Evolutionary conservation across 2,888 invertebrate genomes (phyloP), one percentile per base, ranked within the genome.

Genomic region (Papilio protenor): DNA sequence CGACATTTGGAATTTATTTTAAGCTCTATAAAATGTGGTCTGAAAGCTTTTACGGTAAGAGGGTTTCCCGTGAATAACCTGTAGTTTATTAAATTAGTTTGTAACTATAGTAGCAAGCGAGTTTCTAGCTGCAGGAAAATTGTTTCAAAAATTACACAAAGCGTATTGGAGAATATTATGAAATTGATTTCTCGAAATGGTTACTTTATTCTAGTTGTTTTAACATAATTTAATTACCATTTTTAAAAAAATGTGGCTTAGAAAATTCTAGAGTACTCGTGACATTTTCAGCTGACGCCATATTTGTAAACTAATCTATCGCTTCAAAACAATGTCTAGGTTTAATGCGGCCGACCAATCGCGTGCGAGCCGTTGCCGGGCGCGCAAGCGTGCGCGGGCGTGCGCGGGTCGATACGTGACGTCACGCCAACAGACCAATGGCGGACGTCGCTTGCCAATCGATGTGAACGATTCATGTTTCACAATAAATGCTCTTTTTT

Each of bases 381-480:
- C 23, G 52, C 78, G 78, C 75, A 72, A 75, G 78, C 78, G 78
- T 66, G 33, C 61, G 70, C 27, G 72, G 66, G 23, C 71, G 75
- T 11, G 40, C 40, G 23, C 71, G 27, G 78, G 73, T 78, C 78
- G 78, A 78, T 78, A 75, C 23, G 75, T 78, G 78, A 78, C 78
- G 78, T 78, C 78, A 78, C 59, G 14, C 18, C 23, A 16, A n/a
- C 40, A 10, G 59, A 74, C 78, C 78, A 75, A 78, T 75, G 72
- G 75, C 72, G 66, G 45, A 55, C 72, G 47, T 14, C 66, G 55
- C 33, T 5, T 23, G 23, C 49, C 70, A 75, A 78, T 78, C 78
- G 72, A 78, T 78, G 64, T 69, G 69, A 77, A 73, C 77, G 45
- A 69, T 77, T 73, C 77, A 47, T 59, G 57, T 77, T 77, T 77